Evolutionary conservation across 1,140 invertebrate genomes (phyloP).

Genomic region (Nixonia krombeini): DNA sequence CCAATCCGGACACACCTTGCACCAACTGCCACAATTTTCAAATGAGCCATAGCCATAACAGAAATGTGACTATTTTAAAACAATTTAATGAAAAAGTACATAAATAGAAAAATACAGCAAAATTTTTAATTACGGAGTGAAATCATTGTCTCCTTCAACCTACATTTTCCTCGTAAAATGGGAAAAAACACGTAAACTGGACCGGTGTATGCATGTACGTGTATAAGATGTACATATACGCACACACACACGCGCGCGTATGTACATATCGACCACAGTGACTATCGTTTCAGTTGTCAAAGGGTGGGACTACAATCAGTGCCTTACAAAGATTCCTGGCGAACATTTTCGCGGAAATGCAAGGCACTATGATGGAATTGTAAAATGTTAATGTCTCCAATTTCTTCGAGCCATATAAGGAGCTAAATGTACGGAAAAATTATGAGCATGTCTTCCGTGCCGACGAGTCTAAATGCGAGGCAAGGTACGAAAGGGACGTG

Average conservation of each 20-base stretch:
- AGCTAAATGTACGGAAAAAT: conserved; percentile 40
- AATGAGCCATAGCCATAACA: too few relatives aligned
- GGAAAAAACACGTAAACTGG: neutral
- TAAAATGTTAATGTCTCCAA: conserved; percentile 27
- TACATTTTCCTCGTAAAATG: neutral
- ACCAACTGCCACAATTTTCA: too few relatives aligned
- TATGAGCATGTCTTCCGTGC: conserved; percentile 4
- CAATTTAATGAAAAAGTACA: too few relatives aligned
- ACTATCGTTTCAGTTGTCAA: conserved; percentile 28
- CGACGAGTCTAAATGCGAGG: neutral
- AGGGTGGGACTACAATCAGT: conserved; percentile 3
- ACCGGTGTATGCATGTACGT: neutral
- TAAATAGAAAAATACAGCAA: too few relatives aligned
- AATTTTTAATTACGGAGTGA: too few relatives aligned
- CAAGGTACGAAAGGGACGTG: neutral
- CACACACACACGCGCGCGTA: neutral
- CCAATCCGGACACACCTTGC: too few relatives aligned
- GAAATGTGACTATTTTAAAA: too few relatives aligned
- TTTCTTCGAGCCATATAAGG: conserved; percentile 52
- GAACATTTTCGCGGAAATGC: conserved; percentile 18
- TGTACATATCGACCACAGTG: conserved; percentile 14
- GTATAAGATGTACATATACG: neutral
- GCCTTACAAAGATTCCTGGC: neutral
- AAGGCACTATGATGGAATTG: conserved; percentile 8
- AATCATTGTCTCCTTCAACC: neutral